Evolutionary conservation across 30 jellyfish, hydroid and myxozoan species (phyloP), one percentile per base, ranked within the genome.

Genomic region (Clytia hemisphaerica): DNA sequence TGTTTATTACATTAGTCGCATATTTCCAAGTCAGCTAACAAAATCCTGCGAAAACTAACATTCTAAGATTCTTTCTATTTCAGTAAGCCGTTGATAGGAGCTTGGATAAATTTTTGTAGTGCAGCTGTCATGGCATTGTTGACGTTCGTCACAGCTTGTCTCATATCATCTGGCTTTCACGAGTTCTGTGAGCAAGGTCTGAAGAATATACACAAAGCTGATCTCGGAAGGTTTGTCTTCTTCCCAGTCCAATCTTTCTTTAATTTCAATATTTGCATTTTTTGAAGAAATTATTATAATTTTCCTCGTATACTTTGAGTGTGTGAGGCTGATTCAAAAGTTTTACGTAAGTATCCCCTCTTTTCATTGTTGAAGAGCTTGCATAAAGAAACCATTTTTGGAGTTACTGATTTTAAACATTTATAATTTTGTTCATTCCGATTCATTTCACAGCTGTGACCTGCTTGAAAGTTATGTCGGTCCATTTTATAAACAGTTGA

Each of bases 161-260:
- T 57, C 19, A 57, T 57, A 57, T 57, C 70, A 0, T 26, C 70
- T 57, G 70, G 70, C 16, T 57, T 57, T 57, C 36, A 57, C 70
- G 30, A 22, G 25, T 57, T 57, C 30, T 57, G 70, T 57, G 70
- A 57, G 70, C 70, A 57, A 22, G 70, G 44, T 22, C 33, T 57
- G 37, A 57, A 57, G 16, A 57, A 33, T 26, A 22, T 22, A 28
- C 25, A 57, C 70, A 57, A 21, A n/a, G 38, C 25, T n/a, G n/a
- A n/a, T n/a, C n/a, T n/a, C n/a, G n/a, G n/a, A n/a, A n/a, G n/a
- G n/a, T n/a, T n/a, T n/a, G n/a, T n/a, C n/a, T n/a, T n/a, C n/a
- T n/a, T n/a, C n/a, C n/a, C n/a, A n/a, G n/a, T n/a, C n/a, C n/a
- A n/a, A n/a, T n/a, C n/a, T n/a, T n/a, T n/a, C n/a, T n/a, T n/a